Conservation (phyloP, 2,797 vertebrate species). For the Acomys russatus region DNA sequence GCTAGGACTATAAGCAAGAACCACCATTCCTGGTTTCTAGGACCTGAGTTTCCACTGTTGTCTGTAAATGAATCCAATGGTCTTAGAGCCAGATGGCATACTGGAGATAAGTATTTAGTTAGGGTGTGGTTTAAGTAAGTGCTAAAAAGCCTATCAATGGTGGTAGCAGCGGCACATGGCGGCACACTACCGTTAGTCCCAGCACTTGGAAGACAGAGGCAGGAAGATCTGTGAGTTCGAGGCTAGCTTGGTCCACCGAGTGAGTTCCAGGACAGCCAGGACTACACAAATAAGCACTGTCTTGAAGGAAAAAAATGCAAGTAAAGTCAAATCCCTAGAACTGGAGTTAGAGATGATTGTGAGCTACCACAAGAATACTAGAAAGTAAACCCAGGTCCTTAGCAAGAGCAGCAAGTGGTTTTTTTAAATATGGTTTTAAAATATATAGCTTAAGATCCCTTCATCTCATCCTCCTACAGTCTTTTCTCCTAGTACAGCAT, state of each 20-base stretch:
- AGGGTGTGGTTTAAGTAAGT: not conserved
- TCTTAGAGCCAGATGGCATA: conserved; percentile 48
- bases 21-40: not conserved
- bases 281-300: not conserved
- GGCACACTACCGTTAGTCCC: too few species aligned
- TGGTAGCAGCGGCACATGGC: not conserved
- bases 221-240: not conserved
- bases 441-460: not conserved
- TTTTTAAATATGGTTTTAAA: too few species aligned
- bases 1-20: not conserved
- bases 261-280: not conserved
- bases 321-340: not conserved
- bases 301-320: not conserved
- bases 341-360: not conserved
- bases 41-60: not conserved
- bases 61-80: conserved; percentile 39
- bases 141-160: not conserved
- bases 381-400: not conserved
- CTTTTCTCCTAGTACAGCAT: not conserved
- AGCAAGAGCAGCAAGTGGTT: not conserved
- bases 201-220: not conserved
- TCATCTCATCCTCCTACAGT: not conserved
- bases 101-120: conserved; percentile 11
- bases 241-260: not conserved
- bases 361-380: not conserved